Conservation (phyloP, 2,888 invertebrate genomes). For the Synanthedon myopaeformis region DNA sequence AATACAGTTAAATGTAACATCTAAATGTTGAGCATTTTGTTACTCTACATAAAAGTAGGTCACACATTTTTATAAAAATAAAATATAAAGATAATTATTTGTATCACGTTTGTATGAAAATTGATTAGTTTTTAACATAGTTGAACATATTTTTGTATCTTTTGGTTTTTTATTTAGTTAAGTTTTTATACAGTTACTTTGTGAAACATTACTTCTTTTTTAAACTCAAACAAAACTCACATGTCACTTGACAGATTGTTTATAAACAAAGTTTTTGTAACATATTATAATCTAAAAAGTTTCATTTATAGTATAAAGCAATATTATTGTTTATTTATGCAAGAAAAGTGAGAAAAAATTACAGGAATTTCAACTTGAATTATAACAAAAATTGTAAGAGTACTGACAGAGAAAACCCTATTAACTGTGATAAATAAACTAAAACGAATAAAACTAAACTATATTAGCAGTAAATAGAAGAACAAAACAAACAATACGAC, state of each 20-base stretch:
- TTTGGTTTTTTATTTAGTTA: no score
- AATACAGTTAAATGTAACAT: no score
- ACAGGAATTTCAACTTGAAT: slow-evolving; percentile 3
- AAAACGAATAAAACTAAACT: neutral
- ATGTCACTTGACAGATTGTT: slow-evolving; percentile 5
- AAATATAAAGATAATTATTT: no score
- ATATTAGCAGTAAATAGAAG: slow-evolving; percentile 3
- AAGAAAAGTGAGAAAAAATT: neutral
- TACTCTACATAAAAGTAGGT: no score
- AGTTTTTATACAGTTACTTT: neutral
- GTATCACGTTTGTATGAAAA: no score
- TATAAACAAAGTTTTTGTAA: slow-evolving; percentile 8
- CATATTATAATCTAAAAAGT: slow-evolving; percentile 1
- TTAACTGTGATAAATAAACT: neutral
- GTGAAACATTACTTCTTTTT: neutral
- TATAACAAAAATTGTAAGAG: neutral
- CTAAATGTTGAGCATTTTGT: no score
- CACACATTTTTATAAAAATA: no score
- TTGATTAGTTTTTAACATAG: no score
- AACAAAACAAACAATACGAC: slow-evolving; percentile 55
- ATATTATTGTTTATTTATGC: neutral
- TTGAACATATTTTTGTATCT: no score
- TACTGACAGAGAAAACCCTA: neutral
- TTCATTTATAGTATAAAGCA: neutral
- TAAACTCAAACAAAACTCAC: neutral